phyloP scores from a whole-genome alignment of 2,113 vertebrate genomes.

The Eupsittula cactorum region DNA sequence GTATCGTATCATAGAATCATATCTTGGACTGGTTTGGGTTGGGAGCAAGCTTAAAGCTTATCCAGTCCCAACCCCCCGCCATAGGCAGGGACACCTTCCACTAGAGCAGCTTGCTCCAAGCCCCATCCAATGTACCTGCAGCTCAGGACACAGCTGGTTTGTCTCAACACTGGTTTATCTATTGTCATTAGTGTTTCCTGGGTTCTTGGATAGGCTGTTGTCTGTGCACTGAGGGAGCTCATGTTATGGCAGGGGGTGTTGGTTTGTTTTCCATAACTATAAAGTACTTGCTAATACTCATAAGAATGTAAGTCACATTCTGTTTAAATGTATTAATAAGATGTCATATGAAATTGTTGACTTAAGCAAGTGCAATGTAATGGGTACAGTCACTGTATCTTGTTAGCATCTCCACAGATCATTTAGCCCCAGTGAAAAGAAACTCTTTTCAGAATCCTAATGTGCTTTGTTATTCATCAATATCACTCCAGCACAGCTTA shows the following conservation, averaged over 20 bases:
- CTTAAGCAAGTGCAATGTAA: conserved; percentile 67
- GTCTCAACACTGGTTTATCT: background rate
- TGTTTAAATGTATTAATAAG: conserved; percentile 70
- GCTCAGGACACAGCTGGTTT: background rate
- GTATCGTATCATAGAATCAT: background rate
- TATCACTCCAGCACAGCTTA: conserved; percentile 25
- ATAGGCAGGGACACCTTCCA: background rate
- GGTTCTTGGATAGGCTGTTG: background rate
- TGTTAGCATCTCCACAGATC: conserved; percentile 74
- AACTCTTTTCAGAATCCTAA: conserved; percentile 58
- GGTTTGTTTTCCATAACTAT: background rate
- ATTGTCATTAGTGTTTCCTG: background rate
- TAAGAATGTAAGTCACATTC: conserved; percentile 52
- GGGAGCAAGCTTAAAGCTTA: background rate
- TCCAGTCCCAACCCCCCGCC: background rate
- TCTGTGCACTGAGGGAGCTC: background rate
- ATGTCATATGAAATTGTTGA: conserved; percentile 71
- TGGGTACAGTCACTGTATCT: conserved; percentile 59
- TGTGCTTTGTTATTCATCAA: conserved; percentile 52
- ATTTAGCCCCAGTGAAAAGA: conserved; percentile 61
- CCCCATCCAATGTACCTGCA: background rate
- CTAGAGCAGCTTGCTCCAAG: background rate
- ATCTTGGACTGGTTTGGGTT: background rate
- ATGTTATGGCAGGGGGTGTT: background rate
- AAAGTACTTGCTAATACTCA: conserved; percentile 4